Evolutionary conservation across 2,888 invertebrate species (phyloP), one percentile per base, ranked within the genome.

Genomic region (Andrena bicolor): DNA sequence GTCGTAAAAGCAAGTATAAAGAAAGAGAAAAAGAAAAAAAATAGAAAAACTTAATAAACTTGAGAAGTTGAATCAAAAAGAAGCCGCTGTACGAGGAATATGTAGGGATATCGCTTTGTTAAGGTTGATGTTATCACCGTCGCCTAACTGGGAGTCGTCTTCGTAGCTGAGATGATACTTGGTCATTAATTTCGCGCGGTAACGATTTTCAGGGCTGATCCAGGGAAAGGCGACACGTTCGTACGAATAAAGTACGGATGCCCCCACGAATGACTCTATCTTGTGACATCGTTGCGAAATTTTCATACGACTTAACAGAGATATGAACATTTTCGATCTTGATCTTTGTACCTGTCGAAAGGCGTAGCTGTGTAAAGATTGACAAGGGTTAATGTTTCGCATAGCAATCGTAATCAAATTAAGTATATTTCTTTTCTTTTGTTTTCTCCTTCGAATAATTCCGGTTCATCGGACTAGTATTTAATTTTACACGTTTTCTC

Each of bases 301-400:
- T 20, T 76, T 72, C 51, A 69, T 71, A 49, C 78, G 53, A 49
- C 60, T 65, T 49, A 80, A 30, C 58, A 60, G 56, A 28, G 73
- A 23, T 30, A 75, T 60, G 66, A 82, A 72, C 26, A 1, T 69
- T 70, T 68, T 75, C 8, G 73, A 74, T 74, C 68, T 83, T 26
- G 73, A 69, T 49, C 66, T 83, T 58, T 41, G 68, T 58, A 82
- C 83, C 83, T 84, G 83, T 80, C 73, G 66, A 13, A 48, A 56
- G 20, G 49, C 8, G 30, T 58, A 74, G 20, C 51, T 61, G 10
- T 66, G 3, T 73, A n/a, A 61, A 61, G n/a, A 49, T 61, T 60
- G 28, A 58, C 16, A 58, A 16, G 23, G 20, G 53, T 63, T 35
- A n/a, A 72, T 35, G 7, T 56, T 70, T 68, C 61, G 61, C 53